Evolutionary conservation across 2,113 vertebrate species (phyloP), one percentile per base, ranked within the genome.

Genomic region (Indicator maculatus): DNA sequence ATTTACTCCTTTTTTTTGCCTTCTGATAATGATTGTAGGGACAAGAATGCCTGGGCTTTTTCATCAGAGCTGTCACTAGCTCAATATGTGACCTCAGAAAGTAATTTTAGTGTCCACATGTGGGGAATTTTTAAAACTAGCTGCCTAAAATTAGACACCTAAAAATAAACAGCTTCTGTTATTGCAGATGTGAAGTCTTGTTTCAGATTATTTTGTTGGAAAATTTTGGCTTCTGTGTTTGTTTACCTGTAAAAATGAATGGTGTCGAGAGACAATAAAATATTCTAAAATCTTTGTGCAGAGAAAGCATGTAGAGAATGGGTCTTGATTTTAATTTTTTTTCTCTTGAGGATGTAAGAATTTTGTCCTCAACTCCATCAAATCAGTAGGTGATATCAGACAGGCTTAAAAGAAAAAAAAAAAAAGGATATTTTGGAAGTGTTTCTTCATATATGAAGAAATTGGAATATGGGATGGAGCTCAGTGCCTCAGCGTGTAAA

Each of bases 111-210:
- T 23, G 1, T 83, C 71, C 87, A 8, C 21, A 55, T 12, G 71
- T 64, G 60, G 70, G 94, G 93, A 93, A 88, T 87, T 95, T 91
- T 88, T 87, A 64, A 88, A 91, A 33, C 1, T 52, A 80, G 26
- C 31, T 89, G 77, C 89, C 78, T 95, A 73, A 90, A 91, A 70
- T 93, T 89, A 94, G 87, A 53, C 63, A 27, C 65, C 77, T 93
- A 52, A 94, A 94, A 93, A 89, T 88, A 95, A 94, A 82, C 33
- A 87, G 27, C 63, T 79, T 73, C 36, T 86, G 14, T 89, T 82
- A 36, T 38, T 94, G 67, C 63, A 94, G 81, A 66, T 84, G 36
- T 55, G 52, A 71, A 71, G 44, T 55, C 47, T 91, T 58, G 20
- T 41, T 74, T 83, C 38, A 60, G 56, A n/a, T 88, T 71, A 45